These are phyloP conservation scores for Drosophila nasuta DNA, from an alignment of 1,140 invertebrate species.

Conservation along the genomic window DNA sequence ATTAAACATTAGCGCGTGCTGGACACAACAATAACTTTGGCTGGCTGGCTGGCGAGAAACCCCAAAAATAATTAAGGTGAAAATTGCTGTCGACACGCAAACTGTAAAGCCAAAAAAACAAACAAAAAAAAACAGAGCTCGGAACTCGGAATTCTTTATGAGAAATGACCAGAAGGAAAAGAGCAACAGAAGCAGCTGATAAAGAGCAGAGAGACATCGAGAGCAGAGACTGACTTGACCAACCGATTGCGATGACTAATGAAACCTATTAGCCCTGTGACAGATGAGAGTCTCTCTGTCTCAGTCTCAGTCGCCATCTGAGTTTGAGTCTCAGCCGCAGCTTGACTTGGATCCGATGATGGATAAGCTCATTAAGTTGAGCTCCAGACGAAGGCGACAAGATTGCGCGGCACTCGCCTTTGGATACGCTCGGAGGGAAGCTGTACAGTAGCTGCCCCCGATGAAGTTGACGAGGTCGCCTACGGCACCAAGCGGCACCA, in stretches of 20 bases:
- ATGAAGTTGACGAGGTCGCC: conserved; percentile 26
- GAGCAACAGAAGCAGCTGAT: conserved; percentile 6
- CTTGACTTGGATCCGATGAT: conserved; percentile 49
- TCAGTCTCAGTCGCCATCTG: conserved; percentile 9
- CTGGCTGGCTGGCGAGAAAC: conserved; percentile 11
- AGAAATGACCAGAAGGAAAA: conserved; percentile 66
- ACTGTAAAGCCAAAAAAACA: conserved; percentile 38
- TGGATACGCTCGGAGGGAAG: neutral
- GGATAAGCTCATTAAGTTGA: conserved; percentile 80
- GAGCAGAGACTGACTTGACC: conserved; percentile 1
- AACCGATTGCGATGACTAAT: conserved; percentile 76
- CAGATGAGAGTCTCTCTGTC: conserved; percentile 56
- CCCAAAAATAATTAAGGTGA: conserved; percentile 80
- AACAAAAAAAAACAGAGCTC: conserved; percentile 39
- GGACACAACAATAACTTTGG: conserved; percentile 44
- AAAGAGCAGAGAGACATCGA: neutral
- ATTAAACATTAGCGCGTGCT: conserved; percentile 83
- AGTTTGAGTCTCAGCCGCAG: conserved; percentile 15
- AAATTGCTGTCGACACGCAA: conserved; percentile 83
- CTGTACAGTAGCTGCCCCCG: conserved; percentile 28
- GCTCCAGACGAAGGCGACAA: conserved; percentile 41
- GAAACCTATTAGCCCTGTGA: conserved; percentile 81
- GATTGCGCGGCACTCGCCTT: conserved; percentile 32
- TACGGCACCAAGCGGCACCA: conserved; percentile 22
- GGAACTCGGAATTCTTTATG: conserved; percentile 45